Evolutionary conservation across 2,797 vertebrate genomes (phyloP).

Genomic region (Rhinatrema bivittatum): DNA sequence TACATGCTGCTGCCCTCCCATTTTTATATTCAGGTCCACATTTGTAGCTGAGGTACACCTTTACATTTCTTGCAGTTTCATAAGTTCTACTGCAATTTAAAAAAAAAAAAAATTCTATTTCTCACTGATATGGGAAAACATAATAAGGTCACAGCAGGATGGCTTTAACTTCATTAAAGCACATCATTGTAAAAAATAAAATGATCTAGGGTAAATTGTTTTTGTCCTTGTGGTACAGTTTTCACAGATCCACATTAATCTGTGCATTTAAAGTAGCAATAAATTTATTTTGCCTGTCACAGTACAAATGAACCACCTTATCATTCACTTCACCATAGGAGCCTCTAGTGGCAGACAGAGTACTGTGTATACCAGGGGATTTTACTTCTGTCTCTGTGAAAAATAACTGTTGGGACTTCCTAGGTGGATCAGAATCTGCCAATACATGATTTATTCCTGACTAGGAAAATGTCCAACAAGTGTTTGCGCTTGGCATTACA

Average conservation of each 20-base stretch:
- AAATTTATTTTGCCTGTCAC: constrained; percentile 26
- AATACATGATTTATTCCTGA: constrained; percentile 27
- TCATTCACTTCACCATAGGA: constrained; percentile 39
- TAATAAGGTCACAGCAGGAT: constrained; percentile 62
- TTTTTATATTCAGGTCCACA: constrained; percentile 37
- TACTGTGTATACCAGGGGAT: constrained; percentile 1
- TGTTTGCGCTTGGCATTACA: too few species aligned
- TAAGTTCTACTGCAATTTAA: constrained; percentile 42
- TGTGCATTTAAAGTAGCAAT: constrained; percentile 40
- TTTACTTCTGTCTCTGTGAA: constrained; percentile 14
- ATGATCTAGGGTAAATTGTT: constrained; percentile 50
- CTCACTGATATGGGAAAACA: constrained; percentile 48
- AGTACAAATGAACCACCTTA: constrained; percentile 26
- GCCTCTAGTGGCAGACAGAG: constrained; percentile 31
- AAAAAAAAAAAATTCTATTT: constrained; percentile 37
- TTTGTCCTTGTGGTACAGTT: constrained; percentile 48
- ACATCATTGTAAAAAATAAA: constrained; percentile 54
- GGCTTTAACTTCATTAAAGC: constrained; percentile 58
- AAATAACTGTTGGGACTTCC: constrained; percentile 6
- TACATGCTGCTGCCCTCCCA: too few species aligned
- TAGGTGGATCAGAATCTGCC: constrained; percentile 5
- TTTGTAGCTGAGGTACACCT: constrained; percentile 43
- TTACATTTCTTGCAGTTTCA: constrained; percentile 56
- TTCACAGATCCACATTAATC: constrained; percentile 47
- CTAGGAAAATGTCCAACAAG: constrained; percentile 23